A percentile compares a stretch with the other conserved stretches of the same genome.
Evolutionary conservation across 64 coral and sea anemone genomes (phyloP).

Genomic region (Actinia tenebrosa): DNA sequence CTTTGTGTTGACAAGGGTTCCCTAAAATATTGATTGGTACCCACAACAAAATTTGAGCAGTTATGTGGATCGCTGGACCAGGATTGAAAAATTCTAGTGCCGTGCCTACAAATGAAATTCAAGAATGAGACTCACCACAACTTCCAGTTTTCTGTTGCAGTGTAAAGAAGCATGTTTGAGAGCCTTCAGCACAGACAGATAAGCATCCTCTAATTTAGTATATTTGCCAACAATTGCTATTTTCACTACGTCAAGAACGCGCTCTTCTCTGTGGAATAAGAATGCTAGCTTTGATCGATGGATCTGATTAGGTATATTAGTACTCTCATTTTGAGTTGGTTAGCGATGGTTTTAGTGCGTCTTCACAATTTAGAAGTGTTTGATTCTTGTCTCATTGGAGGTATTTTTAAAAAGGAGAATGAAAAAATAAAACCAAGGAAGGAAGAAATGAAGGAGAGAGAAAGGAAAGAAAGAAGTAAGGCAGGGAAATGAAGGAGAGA

Average conservation of each 20-base stretch:
- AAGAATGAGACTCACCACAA: conserved; percentile 41
- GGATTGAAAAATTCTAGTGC: background rate
- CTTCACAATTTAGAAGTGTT: background rate
- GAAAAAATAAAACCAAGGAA: background rate
- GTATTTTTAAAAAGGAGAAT: background rate
- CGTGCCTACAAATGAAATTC: background rate
- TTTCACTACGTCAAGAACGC: conserved; percentile 62
- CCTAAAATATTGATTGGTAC: no score
- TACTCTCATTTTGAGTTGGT: background rate
- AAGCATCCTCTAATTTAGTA: conserved; percentile 88
- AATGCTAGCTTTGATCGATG: background rate
- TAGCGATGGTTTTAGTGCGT: background rate
- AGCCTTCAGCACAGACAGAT: conserved; percentile 93
- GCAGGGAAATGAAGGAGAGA: background rate
- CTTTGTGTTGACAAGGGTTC: no score
- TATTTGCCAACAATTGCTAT: conserved; percentile 98
- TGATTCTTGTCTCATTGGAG: no score
- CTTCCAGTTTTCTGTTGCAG: conserved; percentile 72
- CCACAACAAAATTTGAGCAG: no score
- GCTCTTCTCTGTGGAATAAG: conserved; percentile 53
- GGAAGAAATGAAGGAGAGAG: background rate
- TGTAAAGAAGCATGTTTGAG: conserved; percentile 90
- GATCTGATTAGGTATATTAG: background rate
- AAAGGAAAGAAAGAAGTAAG: background rate
- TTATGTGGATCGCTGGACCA: no score